These are phyloP conservation scores for Plagodis pulveraria DNA, from an alignment of 2,888 invertebrate species.

Conservation along the genomic window DNA sequence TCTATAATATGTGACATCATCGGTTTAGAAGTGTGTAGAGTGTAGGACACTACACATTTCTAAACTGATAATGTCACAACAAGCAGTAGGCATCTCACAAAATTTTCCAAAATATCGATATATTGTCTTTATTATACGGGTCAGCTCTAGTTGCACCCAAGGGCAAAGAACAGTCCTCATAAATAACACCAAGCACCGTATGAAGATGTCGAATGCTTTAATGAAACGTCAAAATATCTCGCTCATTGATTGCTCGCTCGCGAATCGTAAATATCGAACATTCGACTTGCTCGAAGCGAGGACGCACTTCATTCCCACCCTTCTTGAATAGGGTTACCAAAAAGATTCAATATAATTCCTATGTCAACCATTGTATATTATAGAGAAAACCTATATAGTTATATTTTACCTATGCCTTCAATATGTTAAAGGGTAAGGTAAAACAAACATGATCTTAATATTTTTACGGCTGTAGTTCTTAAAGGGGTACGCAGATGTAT, in stretches of 20 bases:
- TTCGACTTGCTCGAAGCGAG: slow-evolving; percentile 50
- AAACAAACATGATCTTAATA: no score
- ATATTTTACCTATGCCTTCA: no score
- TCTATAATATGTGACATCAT: no score
- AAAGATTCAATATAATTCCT: background rate
- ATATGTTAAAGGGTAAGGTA: no score
- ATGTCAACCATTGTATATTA: no score
- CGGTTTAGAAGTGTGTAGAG: no score
- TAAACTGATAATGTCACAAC: no score
- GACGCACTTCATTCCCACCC: slow-evolving; percentile 51
- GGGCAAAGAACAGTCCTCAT: slow-evolving; percentile 65
- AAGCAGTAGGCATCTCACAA: background rate
- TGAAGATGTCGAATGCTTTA: slow-evolving; percentile 79
- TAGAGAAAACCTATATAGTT: no score
- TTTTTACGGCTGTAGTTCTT: no score
- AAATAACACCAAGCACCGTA: slow-evolving; percentile 72
- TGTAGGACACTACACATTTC: no score
- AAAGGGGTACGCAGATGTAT: no score
- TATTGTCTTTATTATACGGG: slow-evolving; percentile 8
- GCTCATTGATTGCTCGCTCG: slow-evolving; percentile 67
- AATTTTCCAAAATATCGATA: background rate
- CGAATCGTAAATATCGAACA: slow-evolving; percentile 50
- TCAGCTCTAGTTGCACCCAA: slow-evolving; percentile 42
- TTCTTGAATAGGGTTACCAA: slow-evolving; percentile 25
- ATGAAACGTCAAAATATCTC: slow-evolving; percentile 80